Evolutionary conservation across 2,797 vertebrate species (phyloP).

Genomic region (Enteromius mattozi): DNA sequence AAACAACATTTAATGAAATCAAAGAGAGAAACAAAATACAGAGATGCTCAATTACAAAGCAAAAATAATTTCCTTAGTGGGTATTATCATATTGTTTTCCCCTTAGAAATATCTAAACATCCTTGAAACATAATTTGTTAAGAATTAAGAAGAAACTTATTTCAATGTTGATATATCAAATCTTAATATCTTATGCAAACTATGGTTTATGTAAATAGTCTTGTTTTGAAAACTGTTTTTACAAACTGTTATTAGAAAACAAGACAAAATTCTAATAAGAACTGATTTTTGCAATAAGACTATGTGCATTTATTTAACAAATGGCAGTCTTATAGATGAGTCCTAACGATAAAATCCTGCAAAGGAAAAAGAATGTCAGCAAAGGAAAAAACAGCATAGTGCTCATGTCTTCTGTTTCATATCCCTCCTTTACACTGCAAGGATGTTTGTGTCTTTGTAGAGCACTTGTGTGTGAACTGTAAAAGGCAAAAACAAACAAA

Average conservation of each 20-base stretch:
- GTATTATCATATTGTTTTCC: not conserved
- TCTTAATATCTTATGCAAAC: not conserved
- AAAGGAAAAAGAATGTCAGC: not conserved
- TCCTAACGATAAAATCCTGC: not conserved
- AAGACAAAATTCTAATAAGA: not conserved
- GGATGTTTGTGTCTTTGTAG: not conserved
- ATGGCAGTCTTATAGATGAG: not conserved
- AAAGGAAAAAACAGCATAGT: not conserved
- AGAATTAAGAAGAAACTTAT: not conserved
- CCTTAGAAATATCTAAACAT: not conserved
- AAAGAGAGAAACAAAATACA: not conserved
- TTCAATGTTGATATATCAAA: not conserved
- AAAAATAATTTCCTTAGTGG: not conserved
- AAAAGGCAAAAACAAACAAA: not conserved
- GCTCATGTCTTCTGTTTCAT: not conserved
- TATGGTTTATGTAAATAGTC: not conserved
- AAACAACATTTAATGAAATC: not conserved
- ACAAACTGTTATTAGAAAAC: not conserved
- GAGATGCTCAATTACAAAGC: not conserved
- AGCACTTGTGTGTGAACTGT: slow-evolving; percentile 12
- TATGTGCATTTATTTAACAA: not conserved
- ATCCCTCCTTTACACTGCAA: not conserved
- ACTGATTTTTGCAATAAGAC: not conserved
- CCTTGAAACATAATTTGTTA: not conserved
- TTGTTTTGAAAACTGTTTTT: not conserved